Conservation (phyloP, 2,888 invertebrate genomes). For the Acheta domesticus region DNA sequence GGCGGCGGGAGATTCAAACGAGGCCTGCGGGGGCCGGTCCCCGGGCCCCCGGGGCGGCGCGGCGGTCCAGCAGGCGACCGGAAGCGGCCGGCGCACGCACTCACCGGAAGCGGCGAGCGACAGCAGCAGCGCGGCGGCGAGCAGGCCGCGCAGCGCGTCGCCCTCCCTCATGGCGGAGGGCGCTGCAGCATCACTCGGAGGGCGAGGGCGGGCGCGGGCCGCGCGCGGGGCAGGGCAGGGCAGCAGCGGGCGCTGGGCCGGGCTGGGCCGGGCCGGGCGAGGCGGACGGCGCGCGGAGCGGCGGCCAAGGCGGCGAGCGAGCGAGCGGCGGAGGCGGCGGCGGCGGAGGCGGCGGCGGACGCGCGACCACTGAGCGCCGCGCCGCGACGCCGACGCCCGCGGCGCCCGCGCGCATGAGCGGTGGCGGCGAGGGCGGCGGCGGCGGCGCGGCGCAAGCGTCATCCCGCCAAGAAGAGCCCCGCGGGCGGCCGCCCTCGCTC, state of each 20-base stretch:
- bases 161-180: not conserved
- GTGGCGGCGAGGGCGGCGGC: not conserved
- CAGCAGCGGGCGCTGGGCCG: not conserved
- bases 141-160: not conserved
- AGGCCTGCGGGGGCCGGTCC: not conserved
- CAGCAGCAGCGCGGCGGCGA: not conserved
- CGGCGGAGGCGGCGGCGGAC: not conserved
- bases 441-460: not conserved
- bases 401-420: slow-evolving; percentile 1
- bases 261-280: not conserved
- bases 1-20: not conserved
- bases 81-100: not conserved
- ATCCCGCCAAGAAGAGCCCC: no score
- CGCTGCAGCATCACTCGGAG: not conserved
- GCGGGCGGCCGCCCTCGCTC: not conserved
- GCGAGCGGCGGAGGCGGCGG: not conserved
- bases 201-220: not conserved
- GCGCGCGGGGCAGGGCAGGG: not conserved
- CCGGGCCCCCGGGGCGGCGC: not conserved
- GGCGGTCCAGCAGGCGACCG: not conserved
- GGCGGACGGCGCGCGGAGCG: not conserved
- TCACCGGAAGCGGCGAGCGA: not conserved
- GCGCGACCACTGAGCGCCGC: slow-evolving; percentile 18
- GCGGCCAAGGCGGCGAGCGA: not conserved
- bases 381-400: not conserved